Percentiles rank a stretch among this genome's conserved stretches.
phyloP scores from a whole-genome alignment of 2,113 vertebrate genomes.

The Leuciscus idus region DNA sequence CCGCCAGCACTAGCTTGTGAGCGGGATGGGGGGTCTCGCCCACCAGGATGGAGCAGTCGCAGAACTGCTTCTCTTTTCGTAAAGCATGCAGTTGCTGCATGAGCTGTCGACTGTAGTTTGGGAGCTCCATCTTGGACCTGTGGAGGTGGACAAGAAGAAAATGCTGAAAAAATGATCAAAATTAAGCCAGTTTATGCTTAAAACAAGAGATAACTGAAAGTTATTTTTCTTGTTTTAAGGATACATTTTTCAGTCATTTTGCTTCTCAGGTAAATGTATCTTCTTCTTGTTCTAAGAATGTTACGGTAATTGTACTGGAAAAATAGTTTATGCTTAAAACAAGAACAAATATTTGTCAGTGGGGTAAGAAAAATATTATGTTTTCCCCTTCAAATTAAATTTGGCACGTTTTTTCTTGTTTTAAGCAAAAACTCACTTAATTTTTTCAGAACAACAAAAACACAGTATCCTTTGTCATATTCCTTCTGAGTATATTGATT shows the following conservation, averaged over 20 bases:
- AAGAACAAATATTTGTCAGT: background rate
- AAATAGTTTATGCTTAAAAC: background rate
- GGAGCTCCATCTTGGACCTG: slow-evolving; percentile 78
- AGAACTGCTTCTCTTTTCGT: slow-evolving; percentile 85
- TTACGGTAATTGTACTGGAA: background rate
- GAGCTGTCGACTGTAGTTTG: slow-evolving; percentile 84
- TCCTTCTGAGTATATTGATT: background rate
- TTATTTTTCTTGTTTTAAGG: background rate
- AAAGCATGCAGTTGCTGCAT: slow-evolving; percentile 84
- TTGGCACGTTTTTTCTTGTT: background rate
- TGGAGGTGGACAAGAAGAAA: background rate
- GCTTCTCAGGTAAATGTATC: background rate
- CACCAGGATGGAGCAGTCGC: slow-evolving; percentile 84
- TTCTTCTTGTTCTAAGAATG: background rate
- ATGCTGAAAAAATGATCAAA: background rate
- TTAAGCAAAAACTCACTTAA: background rate
- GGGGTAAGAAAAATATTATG: background rate
- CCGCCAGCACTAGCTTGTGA: slow-evolving; percentile 86
- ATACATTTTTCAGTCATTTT: background rate
- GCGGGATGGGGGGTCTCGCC: slow-evolving; percentile 80
- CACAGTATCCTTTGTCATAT: background rate
- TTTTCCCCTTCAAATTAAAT: background rate
- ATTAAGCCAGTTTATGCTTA: background rate
- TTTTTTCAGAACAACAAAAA: background rate
- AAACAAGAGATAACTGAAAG: background rate